Conservation (phyloP, 2,797 vertebrate species). For the Melanotaenia trifasciata region DNA sequence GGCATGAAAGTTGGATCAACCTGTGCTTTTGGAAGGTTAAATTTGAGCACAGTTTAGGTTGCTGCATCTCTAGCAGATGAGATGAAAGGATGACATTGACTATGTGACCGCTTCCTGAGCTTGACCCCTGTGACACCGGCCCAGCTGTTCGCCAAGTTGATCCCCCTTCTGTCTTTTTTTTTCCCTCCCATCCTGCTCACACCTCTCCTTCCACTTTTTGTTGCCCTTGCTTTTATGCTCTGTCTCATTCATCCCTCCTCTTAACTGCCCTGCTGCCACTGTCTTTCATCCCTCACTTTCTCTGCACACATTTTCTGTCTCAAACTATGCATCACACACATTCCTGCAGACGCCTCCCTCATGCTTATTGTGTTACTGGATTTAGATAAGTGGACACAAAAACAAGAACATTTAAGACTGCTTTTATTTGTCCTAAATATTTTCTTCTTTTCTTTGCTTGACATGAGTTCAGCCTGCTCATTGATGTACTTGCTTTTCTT, state of each 20-base stretch:
- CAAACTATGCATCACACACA: slow-evolving; percentile 17
- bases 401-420: slow-evolving; percentile 47
- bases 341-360: slow-evolving; percentile 34
- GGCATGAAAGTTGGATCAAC: slow-evolving; percentile 59
- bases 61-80: slow-evolving; percentile 54
- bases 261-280: slow-evolving; percentile 17
- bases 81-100: slow-evolving; percentile 76
- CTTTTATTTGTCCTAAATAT: slow-evolving; percentile 46
- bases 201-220: slow-evolving; percentile 53
- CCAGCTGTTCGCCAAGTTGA: slow-evolving; percentile 74
- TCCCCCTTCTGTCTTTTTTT: slow-evolving; percentile 44
- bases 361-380: slow-evolving; percentile 49
- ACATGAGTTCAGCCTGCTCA: slow-evolving; percentile 30
- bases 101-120: slow-evolving; percentile 60
- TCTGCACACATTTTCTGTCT: slow-evolving; percentile 12
- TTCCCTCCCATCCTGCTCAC: slow-evolving; percentile 25
- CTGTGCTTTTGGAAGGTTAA: slow-evolving; percentile 69
- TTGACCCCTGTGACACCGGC: slow-evolving; percentile 59
- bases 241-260: slow-evolving; percentile 32
- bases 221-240: slow-evolving; percentile 56
- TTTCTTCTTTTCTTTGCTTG: slow-evolving; percentile 37
- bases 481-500: slow-evolving; percentile 23
- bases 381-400: slow-evolving; percentile 47
- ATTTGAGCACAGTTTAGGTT: slow-evolving; percentile 62
- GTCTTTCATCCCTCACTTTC: slow-evolving; percentile 52